Evolutionary conservation across 2,797 vertebrate species (phyloP), one percentile per base, ranked within the genome.

Genomic region (Tragelaphus oryx): DNA sequence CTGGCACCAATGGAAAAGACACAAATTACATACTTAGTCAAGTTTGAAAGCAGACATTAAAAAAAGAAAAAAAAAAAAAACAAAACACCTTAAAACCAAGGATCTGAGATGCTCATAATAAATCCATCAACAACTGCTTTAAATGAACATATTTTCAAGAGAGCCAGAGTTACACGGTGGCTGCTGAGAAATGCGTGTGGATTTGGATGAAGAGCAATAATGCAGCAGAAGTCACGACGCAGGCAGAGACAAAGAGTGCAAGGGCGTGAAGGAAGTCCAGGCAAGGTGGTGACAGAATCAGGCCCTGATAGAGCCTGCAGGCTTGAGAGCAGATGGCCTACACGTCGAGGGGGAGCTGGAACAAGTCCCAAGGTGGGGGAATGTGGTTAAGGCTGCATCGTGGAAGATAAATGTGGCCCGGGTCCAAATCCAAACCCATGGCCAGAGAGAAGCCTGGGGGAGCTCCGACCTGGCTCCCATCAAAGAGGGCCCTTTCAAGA

Each of bases 311-410:
- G 46, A 57, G 41, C 71, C 87, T 3, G 8, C 11, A 6, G 44
- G 18, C 46, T 28, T 30, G 33, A 50, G 37, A 57, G 18, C 30
- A 50, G 2, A 37, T 30, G 33, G 54, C 6, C 65, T 7, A 6
- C 48, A 20, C 10, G 8, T 22, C 16, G 0, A 11, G 6, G 10
- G 8, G 26, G 48, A 18, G 54, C 55, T 8, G 12, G 22, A 16
- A 74, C 0, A 5, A 20, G 6, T 30, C 37, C 30, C 2, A 1
- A 0, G 18, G 60, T 9, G 11, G 30, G 14, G 33, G 22, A 7
- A 2, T 3, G 11, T 0, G 5, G 46, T 37, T 18, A 48, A 12
- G n/a, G 5, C 2, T 26, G 44, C 3, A 4, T 6, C 4, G 1
- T 41, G n/a, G 57, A n/a, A 48, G 50, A 41, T 33, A 6, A 33